Percentiles rank a stretch among this genome's conserved stretches.
Evolutionary conservation across 2,888 invertebrate genomes (phyloP).

Genomic region (Chelonus formosanus): DNA sequence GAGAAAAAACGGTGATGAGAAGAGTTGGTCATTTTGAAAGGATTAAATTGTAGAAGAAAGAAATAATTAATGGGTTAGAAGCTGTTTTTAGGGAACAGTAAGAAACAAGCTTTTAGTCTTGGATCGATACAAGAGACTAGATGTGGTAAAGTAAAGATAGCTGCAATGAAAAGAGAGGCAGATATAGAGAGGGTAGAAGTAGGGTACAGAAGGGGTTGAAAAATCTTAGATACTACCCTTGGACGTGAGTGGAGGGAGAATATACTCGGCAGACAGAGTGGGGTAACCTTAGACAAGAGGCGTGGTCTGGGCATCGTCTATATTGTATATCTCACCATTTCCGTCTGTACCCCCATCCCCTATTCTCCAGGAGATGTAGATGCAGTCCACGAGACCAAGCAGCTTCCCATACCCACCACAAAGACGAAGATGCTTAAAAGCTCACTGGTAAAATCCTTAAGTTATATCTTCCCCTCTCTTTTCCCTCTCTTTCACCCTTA

Average conservation of each 20-base stretch:
- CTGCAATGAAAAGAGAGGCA: conserved; percentile 27
- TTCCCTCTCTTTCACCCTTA: conserved; percentile 17
- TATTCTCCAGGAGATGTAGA: conserved; percentile 20
- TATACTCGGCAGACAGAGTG: conserved; percentile 40
- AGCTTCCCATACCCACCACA: conserved; percentile 18
- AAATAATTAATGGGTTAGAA: too few species aligned
- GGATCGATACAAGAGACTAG: conserved; percentile 62
- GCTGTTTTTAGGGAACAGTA: not conserved
- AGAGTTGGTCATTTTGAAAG: too few species aligned
- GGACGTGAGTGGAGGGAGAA: conserved; percentile 41
- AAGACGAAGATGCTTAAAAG: conserved; percentile 5
- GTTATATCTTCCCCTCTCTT: conserved; percentile 3
- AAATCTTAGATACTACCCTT: conserved; percentile 57
- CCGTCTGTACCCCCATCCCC: conserved; percentile 23
- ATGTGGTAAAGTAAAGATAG: conserved; percentile 42
- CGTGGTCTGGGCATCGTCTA: conserved; percentile 55
- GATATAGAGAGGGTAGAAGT: conserved; percentile 31
- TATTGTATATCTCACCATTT: conserved; percentile 44
- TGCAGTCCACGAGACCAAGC: conserved; percentile 14
- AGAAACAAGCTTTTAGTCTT: conserved; percentile 56
- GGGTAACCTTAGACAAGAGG: conserved; percentile 64
- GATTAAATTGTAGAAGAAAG: too few species aligned
- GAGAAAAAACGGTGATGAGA: too few species aligned
- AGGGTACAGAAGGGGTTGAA: conserved; percentile 49
- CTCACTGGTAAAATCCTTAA: conserved; percentile 11